Evolutionary conservation across 2,888 invertebrate species (phyloP), one percentile per base, ranked within the genome.

Genomic region (Amphipyra tragopoginis): DNA sequence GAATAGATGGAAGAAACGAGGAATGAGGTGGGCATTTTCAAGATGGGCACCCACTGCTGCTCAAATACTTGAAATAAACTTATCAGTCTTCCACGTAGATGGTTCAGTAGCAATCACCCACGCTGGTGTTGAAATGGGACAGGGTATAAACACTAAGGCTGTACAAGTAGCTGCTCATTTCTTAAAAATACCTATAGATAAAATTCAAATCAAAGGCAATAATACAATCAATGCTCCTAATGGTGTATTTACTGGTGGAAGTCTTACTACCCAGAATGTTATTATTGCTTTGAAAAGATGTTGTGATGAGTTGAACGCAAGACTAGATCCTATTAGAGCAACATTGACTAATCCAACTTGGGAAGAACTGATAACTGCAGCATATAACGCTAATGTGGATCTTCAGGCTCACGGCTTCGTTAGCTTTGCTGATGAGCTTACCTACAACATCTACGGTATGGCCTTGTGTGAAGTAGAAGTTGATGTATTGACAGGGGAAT

Each of bases 1-100:
- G 65, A 97, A 97, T 86, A 91, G 96, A 54, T 97, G 97, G 97
- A 96, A 96, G 75, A 97, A 97, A 85, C 95, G 95, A 52, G 97
- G 96, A 0, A 86, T 96, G 2, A 86, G 96, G 8, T 80, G 96
- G 15, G 93, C 96, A 0, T 96, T 96, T 0, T 94, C 97, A 90
- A 95, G 94, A 65, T 97, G 96, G 90, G 90, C 93, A 0, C 87
- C 96, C 2, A 68, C 75, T 3, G 73, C 63, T 0, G 50, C 60
- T 42, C 60, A 59, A 56, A 51, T 53, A 6, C 65, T 73, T 5
- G 77, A 75, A 33, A 29, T 70, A 6, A 73, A 77, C 38, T 8
- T 75, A 7, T 73, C 77, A 0, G 64, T 75, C 7, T 75, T 66
- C n/a, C 75, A 75, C 0, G 77, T 39, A n/a, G 96, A 97, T 81